Evolutionary conservation across 1,140 invertebrate species (phyloP).

Genomic region (Portunus trituberculatus): DNA sequence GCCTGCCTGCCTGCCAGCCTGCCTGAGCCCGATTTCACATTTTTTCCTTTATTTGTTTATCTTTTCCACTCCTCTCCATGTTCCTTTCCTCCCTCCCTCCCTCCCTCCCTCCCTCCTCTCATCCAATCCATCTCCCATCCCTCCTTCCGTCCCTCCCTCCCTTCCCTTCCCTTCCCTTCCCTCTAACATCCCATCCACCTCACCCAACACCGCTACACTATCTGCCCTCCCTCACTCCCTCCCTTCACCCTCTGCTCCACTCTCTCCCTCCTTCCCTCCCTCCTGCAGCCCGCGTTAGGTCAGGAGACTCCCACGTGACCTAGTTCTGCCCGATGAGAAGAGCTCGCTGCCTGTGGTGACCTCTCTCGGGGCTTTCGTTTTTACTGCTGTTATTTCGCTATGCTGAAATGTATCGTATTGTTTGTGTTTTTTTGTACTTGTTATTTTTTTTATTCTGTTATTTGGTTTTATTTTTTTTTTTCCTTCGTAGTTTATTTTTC

Average conservation of each 20-base stretch:
- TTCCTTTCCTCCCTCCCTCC: neutral
- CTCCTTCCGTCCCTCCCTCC: neutral
- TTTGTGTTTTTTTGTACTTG: neutral
- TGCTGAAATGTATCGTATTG: no score
- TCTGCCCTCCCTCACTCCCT: neutral
- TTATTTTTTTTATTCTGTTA: neutral
- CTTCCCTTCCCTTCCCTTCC: neutral
- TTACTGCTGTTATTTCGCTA: no score
- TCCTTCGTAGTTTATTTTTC: no score
- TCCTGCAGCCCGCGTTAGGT: neutral
- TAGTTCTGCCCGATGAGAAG: neutral
- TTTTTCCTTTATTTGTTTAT: neutral
- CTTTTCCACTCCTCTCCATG: neutral
- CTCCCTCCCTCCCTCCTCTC: neutral
- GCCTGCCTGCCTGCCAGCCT: no score
- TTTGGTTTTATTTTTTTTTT: neutral
- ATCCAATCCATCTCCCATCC: neutral
- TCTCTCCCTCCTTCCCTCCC: neutral
- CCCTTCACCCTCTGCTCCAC: neutral
- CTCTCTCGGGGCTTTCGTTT: neutral
- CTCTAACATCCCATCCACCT: no score
- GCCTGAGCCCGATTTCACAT: neutral
- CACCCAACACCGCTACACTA: neutral
- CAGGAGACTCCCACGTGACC: neutral
- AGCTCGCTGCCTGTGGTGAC: neutral